Conservation (phyloP, 2,113 vertebrate genomes). For the Tachuris rubrigastra region DNA sequence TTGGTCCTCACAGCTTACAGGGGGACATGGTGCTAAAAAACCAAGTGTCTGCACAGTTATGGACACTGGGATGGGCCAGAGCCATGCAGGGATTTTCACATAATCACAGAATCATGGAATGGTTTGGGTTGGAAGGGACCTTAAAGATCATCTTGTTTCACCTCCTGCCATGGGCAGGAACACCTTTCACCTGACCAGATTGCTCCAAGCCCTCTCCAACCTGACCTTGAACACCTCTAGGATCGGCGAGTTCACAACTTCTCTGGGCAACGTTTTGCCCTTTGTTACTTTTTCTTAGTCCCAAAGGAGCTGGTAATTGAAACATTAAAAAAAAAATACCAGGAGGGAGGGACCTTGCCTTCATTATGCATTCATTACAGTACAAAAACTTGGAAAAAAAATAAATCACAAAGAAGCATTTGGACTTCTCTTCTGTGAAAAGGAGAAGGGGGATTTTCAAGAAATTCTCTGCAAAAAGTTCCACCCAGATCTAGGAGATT, state of each 20-base stretch:
- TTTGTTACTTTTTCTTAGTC: neutral
- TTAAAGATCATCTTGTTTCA: neutral
- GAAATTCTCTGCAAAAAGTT: neutral
- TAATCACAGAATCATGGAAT: neutral
- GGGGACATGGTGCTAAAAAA: neutral
- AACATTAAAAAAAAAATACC: neutral
- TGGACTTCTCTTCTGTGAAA: neutral
- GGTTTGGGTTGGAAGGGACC: neutral
- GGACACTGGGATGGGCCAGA: neutral
- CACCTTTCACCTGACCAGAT: neutral
- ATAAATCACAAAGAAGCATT: neutral
- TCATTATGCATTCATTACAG: neutral
- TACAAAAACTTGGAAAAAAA: neutral
- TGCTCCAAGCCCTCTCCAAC: neutral
- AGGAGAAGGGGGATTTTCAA: neutral
- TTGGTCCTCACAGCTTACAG: rapidly evolving
- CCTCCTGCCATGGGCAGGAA: neutral
- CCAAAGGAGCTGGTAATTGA: neutral
- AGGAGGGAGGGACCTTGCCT: neutral
- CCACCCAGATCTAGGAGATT: neutral
- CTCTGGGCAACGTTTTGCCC: neutral
- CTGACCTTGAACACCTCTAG: neutral
- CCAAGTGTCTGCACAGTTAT: neutral
- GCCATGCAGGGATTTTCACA: rapidly evolving
- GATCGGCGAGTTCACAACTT: neutral